phyloP scores from a whole-genome alignment of 2,113 vertebrate genomes.

The Pandion haliaetus region DNA sequence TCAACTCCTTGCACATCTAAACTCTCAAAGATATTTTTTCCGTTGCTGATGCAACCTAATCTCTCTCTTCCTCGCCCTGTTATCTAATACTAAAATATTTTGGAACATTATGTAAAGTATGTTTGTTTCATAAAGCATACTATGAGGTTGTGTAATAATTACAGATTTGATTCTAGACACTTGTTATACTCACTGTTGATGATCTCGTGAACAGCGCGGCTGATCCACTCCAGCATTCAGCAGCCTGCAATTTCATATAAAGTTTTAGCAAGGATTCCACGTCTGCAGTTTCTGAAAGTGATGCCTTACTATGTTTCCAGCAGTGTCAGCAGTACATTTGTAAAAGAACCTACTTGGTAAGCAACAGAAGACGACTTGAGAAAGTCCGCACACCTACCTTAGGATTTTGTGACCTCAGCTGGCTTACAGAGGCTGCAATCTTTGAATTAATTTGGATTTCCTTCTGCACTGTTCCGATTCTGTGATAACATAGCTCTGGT shows the following conservation, averaged over 20 bases:
- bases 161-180: neutral
- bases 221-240: neutral
- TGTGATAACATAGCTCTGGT: neutral
- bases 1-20: neutral
- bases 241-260: neutral
- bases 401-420: neutral
- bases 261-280: neutral
- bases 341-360: neutral
- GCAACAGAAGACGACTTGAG: neutral
- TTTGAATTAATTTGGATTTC: neutral
- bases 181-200: neutral
- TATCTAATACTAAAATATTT: conserved; percentile 19
- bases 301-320: neutral
- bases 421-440: neutral
- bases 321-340: neutral
- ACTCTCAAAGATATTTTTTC: neutral
- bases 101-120: conserved; percentile 4
- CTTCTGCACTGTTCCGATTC: neutral
- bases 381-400: neutral
- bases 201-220: neutral
- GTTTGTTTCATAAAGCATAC: neutral
- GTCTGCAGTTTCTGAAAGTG: neutral
- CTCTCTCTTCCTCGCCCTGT: neutral
- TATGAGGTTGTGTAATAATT: neutral
- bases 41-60: neutral